Percentiles rank a stretch among this genome's conserved stretches.
phyloP scores from a whole-genome alignment of 2,888 invertebrate species.

The Clistopyga incitator region DNA sequence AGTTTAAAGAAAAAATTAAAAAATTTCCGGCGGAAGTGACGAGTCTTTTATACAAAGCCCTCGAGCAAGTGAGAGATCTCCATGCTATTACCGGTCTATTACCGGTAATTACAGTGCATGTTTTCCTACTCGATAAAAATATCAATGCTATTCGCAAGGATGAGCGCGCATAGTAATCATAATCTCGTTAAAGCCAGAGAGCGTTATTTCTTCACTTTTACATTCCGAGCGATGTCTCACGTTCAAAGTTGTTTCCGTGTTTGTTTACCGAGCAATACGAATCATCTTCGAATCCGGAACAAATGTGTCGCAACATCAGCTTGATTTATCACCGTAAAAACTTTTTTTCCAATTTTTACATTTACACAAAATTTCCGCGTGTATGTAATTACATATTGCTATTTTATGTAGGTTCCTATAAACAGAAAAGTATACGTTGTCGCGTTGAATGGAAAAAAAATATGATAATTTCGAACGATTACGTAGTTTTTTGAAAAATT shows the following conservation, averaged over 20 bases:
- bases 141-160: slow-evolving; percentile 8
- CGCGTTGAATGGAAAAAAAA: no score
- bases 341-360: neutral
- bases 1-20: no score
- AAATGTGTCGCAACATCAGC: neutral
- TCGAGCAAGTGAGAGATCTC: slow-evolving; percentile 19
- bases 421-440: no score
- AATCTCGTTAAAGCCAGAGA: slow-evolving; percentile 38
- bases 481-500: no score
- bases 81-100: slow-evolving; percentile 29
- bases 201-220: neutral
- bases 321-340: neutral
- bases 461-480: no score
- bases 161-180: slow-evolving; percentile 30
- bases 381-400: no score
- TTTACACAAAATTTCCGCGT: no score
- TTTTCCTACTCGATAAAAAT: slow-evolving; percentile 28
- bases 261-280: neutral
- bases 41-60: slow-evolving; percentile 4
- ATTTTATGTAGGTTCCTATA: no score
- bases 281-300: neutral
- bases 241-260: neutral
- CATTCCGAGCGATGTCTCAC: slow-evolving; percentile 1
- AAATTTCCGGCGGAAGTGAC: neutral
- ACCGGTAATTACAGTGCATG: slow-evolving; percentile 30